These are phyloP conservation scores for Luscinia megarhynchos DNA, from an alignment of 2,797 vertebrate genomes.

Conservation along the genomic window DNA sequence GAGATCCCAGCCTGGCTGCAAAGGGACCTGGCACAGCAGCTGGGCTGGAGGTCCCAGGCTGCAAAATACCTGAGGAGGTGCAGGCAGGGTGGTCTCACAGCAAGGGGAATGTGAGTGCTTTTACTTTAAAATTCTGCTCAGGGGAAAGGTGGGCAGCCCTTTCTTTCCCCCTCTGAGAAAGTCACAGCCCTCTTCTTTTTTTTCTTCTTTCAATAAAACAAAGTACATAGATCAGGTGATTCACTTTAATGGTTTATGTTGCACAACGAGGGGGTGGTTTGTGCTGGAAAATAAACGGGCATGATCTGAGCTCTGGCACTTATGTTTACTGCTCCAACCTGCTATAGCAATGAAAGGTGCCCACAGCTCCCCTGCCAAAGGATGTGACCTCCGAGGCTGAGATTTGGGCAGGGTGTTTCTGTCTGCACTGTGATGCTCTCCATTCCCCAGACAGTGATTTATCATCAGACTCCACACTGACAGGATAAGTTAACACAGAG, in stretches of 20 bases:
- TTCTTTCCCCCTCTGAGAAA: background rate
- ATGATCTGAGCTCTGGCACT: background rate
- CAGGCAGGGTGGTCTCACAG: background rate
- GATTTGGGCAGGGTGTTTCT: background rate
- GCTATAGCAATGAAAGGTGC: background rate
- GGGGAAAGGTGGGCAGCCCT: background rate
- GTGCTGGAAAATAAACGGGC: background rate
- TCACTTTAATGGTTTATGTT: background rate
- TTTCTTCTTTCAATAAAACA: background rate
- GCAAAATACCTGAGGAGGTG: background rate
- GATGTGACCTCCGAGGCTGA: background rate
- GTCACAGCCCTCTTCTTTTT: background rate
- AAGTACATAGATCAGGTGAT: background rate
- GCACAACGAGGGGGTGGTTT: background rate
- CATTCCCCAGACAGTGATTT: constrained; percentile 19
- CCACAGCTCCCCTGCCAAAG: background rate
- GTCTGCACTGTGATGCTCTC: background rate
- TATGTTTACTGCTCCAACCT: background rate
- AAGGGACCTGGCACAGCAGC: background rate
- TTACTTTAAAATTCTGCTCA: background rate
- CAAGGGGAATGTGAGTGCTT: background rate
- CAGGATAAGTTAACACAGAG: constrained; percentile 4
- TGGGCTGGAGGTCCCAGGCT: background rate
- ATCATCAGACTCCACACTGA: background rate
- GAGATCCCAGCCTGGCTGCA: background rate